Conservation (phyloP, 1,140 invertebrate genomes). For the Venustaconcha ellipsiformis region DNA sequence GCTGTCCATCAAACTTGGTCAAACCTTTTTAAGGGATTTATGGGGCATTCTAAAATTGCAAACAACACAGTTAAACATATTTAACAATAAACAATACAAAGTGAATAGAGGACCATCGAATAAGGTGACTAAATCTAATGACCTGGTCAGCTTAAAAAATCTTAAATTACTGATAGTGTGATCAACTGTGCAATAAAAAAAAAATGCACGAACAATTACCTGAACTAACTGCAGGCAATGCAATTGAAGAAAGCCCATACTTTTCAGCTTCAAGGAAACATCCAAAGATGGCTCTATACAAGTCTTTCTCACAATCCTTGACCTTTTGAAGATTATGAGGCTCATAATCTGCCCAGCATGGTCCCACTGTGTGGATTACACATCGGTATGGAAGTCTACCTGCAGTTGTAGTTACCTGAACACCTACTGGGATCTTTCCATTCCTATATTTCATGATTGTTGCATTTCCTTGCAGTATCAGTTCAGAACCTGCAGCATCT, state of each 20-base stretch:
- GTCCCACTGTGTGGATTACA: constrained; percentile 9
- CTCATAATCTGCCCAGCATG: constrained; percentile 4
- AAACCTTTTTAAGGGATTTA: no score
- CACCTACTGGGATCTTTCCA: constrained; percentile 30
- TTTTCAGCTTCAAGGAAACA: constrained; percentile 5
- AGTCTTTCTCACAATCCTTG: background rate
- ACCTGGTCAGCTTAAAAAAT: no score
- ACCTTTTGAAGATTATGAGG: background rate
- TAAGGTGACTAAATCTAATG: no score
- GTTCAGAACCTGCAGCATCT: constrained; percentile 28
- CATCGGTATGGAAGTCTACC: background rate
- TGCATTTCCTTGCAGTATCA: constrained; percentile 30
- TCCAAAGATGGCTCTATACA: background rate
- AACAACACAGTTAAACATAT: no score
- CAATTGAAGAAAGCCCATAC: constrained; percentile 2
- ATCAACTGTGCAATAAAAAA: no score
- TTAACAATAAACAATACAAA: no score
- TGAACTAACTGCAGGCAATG: constrained; percentile 19
- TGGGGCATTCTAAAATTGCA: no score
- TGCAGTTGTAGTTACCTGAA: constrained; percentile 26
- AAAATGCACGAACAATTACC: background rate
- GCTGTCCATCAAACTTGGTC: no score
- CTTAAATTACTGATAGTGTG: no score
- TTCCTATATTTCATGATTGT: constrained; percentile 16
- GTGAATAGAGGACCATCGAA: no score